Evolutionary conservation across 2,888 invertebrate genomes (phyloP), one percentile per base, ranked within the genome.

Genomic region (Drosophila mimica): DNA sequence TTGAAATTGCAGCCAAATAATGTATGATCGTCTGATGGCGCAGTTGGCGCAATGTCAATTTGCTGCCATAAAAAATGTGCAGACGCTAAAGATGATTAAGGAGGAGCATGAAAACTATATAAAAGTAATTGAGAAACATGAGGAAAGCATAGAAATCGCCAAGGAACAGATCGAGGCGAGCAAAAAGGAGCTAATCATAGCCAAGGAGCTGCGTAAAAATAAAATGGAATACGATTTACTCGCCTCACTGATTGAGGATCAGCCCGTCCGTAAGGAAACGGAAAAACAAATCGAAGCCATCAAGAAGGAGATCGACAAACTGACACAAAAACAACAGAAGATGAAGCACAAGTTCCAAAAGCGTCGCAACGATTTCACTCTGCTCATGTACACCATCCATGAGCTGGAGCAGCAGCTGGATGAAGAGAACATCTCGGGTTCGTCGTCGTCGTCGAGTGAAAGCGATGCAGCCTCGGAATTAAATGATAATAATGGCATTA

Each of bases 221-320:
- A 95, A 97, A 88, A 96, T 97, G 94, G 98, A 98, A 92, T 99
- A 99, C 93, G 98, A 99, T 94, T 96, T 98, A 15, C 91, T 99
- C 48, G 98, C 98, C 0, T 97, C 97, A 92, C 96, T 98, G 0
- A 98, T 99, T 74, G 96, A 96, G 81, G 96, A 97, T 87, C 98
- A 98, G 91, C 98, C 98, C 0, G 98, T 98, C 90, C 94, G 98
- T 81, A 96, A 96, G 88, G 96, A 97, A 77, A 97, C 97, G 0
- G 93, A 94, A 67, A 95, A 96, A 78, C 94, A 95, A 75, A 94
- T 98, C 2, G 94, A 95, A 53, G 94, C 95, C 17, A 93, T 98
- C 17, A 96, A 96, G 90, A 95, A 95, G 25, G 97, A 98, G 91
- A 93, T 98, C 30, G 94, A 95, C 28, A 94, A 94, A 67, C 93